phyloP scores from a whole-genome alignment of 2,888 invertebrate species.

The Pogonocherus hispidulus region DNA sequence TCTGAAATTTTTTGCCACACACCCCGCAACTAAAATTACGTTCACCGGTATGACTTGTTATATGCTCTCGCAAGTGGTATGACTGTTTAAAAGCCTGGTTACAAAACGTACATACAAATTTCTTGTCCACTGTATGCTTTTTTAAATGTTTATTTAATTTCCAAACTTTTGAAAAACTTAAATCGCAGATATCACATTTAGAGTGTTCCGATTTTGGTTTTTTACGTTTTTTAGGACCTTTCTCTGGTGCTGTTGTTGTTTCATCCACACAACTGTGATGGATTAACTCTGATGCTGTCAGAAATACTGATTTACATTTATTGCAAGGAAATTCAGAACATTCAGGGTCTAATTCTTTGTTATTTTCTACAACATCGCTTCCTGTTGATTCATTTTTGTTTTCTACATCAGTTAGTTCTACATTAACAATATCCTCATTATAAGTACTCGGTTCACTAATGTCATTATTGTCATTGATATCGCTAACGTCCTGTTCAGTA shows the following conservation, averaged over 20 bases:
- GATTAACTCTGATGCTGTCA: constrained; percentile 1
- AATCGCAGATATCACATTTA: constrained; percentile 54
- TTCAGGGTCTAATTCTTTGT: background rate
- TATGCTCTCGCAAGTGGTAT: constrained; percentile 60
- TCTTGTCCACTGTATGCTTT: constrained; percentile 51
- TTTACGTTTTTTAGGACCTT: constrained; percentile 1
- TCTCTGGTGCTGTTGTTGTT: background rate
- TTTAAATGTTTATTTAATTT: constrained; percentile 56
- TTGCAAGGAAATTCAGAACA: background rate
- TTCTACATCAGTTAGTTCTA: background rate
- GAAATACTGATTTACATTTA: constrained; percentile 6
- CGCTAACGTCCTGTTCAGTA: background rate
- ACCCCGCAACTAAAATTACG: constrained; percentile 58
- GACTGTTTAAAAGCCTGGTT: constrained; percentile 59
- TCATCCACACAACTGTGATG: constrained; percentile 8
- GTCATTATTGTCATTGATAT: background rate
- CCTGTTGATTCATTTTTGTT: background rate
- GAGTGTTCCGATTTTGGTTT: constrained; percentile 29
- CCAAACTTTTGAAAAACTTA: constrained; percentile 53
- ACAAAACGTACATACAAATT: constrained; percentile 46
- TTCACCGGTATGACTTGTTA: constrained; percentile 60
- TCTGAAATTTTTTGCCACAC: constrained; percentile 60
- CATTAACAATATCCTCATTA: background rate
- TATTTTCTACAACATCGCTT: background rate
- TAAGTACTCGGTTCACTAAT: constrained; percentile 3